phyloP scores from a whole-genome alignment of 2,113 vertebrate species.

The Entomyzon cyanotis region DNA sequence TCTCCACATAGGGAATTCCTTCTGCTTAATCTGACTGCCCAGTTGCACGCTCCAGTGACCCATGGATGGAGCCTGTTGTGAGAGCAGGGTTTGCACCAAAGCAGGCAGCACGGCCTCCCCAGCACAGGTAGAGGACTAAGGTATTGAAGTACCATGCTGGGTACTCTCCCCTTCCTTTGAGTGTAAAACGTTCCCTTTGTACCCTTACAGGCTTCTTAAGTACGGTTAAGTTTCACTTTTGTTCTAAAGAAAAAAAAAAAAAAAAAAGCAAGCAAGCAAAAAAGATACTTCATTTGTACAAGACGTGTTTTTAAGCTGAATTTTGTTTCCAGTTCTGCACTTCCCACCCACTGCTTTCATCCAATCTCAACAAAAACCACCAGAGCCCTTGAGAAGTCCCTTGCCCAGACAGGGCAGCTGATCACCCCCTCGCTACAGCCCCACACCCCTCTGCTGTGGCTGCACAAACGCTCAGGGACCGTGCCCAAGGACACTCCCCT shows the following conservation, averaged over 20 bases:
- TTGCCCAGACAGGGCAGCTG: not conserved
- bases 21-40: accelerated
- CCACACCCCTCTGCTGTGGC: accelerated
- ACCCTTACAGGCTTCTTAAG: not conserved
- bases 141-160: accelerated
- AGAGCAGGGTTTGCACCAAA: not conserved
- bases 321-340: not conserved
- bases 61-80: accelerated
- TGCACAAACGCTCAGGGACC: accelerated
- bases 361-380: not conserved
- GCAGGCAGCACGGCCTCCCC: not conserved
- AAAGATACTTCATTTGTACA: not conserved
- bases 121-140: not conserved
- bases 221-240: too few relatives aligned
- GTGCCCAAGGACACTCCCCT: accelerated
- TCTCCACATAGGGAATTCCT: not conserved
- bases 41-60: accelerated
- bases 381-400: not conserved
- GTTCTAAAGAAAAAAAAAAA: not conserved
- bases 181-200: not conserved
- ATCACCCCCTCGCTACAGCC: not conserved
- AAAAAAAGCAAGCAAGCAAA: accelerated
- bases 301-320: not conserved
- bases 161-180: not conserved
- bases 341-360: not conserved